These are phyloP conservation scores for Ptychochromis oligacanthus DNA, from an alignment of 2,113 vertebrate species.

Conservation along the genomic window DNA sequence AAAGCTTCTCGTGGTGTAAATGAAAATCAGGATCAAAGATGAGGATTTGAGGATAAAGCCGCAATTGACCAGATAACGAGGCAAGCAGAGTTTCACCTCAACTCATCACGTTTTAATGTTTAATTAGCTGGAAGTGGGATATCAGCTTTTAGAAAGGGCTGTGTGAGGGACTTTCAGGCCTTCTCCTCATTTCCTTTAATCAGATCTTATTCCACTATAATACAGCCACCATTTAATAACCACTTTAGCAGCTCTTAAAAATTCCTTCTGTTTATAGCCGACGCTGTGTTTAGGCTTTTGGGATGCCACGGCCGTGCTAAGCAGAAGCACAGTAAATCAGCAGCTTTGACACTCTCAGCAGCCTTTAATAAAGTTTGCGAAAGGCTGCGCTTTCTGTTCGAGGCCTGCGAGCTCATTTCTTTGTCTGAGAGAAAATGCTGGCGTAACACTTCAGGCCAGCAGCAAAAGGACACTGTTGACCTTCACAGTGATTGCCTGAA, in stretches of 20 bases:
- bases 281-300: constrained; percentile 46
- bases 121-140: constrained; percentile 70
- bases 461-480: constrained; percentile 42
- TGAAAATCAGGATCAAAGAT: constrained; percentile 57
- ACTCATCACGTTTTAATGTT: constrained; percentile 51
- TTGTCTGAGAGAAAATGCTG: constrained; percentile 48
- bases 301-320: constrained; percentile 59
- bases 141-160: constrained; percentile 44
- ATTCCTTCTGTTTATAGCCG: constrained; percentile 76
- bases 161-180: constrained; percentile 17
- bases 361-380: constrained; percentile 70
- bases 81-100: constrained; percentile 19
- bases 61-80: constrained; percentile 42
- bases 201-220: constrained; percentile 78
- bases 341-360: constrained; percentile 49
- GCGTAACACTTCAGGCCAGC: constrained; percentile 30
- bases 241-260: constrained; percentile 78
- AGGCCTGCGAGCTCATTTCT: constrained; percentile 44
- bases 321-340: constrained; percentile 69
- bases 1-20: constrained; percentile 17
- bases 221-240: constrained; percentile 76
- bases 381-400: constrained; percentile 50
- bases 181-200: constrained; percentile 64
- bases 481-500: constrained; percentile 52
- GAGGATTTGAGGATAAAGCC: constrained; percentile 34